Evolutionary conservation across 2,888 invertebrate genomes (phyloP), one percentile per base, ranked within the genome.

Genomic region (Sinodicranocentrus sp.): DNA sequence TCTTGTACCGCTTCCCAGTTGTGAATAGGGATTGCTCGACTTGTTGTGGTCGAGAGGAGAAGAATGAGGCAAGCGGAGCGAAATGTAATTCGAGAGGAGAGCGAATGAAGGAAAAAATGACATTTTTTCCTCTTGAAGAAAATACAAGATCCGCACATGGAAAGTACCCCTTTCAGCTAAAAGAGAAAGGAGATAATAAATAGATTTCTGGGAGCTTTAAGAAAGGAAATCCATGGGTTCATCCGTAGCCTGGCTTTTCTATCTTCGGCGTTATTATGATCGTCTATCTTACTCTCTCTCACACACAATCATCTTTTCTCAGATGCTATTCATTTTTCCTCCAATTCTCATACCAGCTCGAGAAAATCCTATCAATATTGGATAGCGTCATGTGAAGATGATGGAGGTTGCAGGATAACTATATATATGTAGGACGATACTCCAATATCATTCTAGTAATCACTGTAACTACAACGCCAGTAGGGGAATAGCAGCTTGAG

Each of bases 21-120:
- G 39, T 5, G 39, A 5, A 39, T 39, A 39, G 5, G n/a, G n/a
- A n/a, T n/a, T n/a, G n/a, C n/a, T n/a, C n/a, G n/a, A n/a, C n/a
- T n/a, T n/a, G n/a, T 39, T 39, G 5, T 13, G 39, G 13, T 5
- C 39, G 15, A 48, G 48, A 57, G 57, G n/a, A 57, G 19, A 57
- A 57, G 48, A 57, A 57, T 21, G 57, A 57, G 17, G 33, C 63
- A 63, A 63, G 63, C 33, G 28, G 33, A 33, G 63, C 63, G 33
- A 57, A 23, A 57, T 57, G 25, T 19, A 33, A 63, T 63, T 63
- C 19, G 63, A 63, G 33, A 63, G n/a, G 63, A 63, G 63, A 52
- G 57, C 15, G 10, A 33, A 10, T 48, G 5, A n/a, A 48, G 48
- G 15, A n/a, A 48, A 48, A 10, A n/a, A 10, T 48, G n/a, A n/a